Percentiles rank a stretch among this genome's conserved stretches.
These are phyloP conservation scores for Sitophilus oryzae DNA, from an alignment of 1,140 invertebrate species.

Conservation along the genomic window DNA sequence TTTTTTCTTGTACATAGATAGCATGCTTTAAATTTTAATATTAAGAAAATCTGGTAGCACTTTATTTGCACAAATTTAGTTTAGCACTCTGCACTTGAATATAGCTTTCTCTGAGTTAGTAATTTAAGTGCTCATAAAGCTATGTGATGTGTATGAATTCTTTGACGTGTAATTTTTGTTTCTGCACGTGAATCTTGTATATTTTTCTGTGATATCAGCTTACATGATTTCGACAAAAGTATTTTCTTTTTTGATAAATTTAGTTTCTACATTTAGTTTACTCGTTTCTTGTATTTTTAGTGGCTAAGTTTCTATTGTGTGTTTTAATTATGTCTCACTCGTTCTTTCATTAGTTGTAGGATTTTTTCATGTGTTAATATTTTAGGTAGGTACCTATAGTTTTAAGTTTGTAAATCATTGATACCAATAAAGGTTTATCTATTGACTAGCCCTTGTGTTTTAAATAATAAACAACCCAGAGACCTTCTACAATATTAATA, in stretches of 20 bases:
- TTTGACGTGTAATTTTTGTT: conserved; percentile 10
- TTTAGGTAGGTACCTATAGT: too few species aligned
- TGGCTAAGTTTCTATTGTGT: conserved; percentile 2
- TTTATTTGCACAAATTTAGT: conserved; percentile 14
- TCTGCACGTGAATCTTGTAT: conserved; percentile 25
- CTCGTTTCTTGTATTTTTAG: conserved; percentile 14
- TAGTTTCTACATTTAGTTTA: not conserved
- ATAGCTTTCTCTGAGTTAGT: conserved; percentile 28
- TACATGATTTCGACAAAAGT: conserved; percentile 10
- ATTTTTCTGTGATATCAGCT: conserved; percentile 38
- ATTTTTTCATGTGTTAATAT: conserved; percentile 6
- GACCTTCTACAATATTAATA: too few species aligned
- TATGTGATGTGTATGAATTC: conserved; percentile 32
- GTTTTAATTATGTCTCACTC: conserved; percentile 9
- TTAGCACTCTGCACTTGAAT: conserved; percentile 13
- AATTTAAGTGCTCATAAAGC: conserved; percentile 31
- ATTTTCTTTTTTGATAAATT: not conserved
- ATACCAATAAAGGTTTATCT: too few species aligned
- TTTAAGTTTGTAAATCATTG: not conserved
- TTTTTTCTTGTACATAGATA: conserved; percentile 34
- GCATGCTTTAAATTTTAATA: conserved; percentile 29
- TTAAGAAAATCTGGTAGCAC: conserved; percentile 24
- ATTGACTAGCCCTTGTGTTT: too few species aligned
- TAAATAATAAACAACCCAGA: too few species aligned
- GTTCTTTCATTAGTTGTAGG: conserved; percentile 23